Percentiles rank a stretch among this genome's conserved stretches.
Evolutionary conservation across 1,140 invertebrate genomes (phyloP).

Genomic region (Lutraria rhynchaena): DNA sequence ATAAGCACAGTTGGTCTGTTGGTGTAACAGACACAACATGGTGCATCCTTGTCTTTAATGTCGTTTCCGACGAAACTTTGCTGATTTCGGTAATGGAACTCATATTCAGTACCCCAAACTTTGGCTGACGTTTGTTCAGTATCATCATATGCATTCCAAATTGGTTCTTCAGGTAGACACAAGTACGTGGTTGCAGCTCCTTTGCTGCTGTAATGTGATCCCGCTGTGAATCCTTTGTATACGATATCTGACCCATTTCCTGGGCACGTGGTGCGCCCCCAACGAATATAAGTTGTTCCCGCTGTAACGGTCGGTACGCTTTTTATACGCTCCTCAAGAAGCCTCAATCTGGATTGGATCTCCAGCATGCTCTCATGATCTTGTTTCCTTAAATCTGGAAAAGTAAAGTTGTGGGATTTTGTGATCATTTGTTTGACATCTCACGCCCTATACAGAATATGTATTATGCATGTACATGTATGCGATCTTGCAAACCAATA

Average conservation of each 20-base stretch:
- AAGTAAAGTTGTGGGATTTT: too few relatives aligned
- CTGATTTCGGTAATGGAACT: background rate
- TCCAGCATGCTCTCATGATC: too few relatives aligned
- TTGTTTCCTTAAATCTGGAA: too few relatives aligned
- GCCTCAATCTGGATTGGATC: too few relatives aligned
- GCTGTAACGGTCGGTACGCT: too few relatives aligned
- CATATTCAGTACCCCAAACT: constrained; percentile 22
- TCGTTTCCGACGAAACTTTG: background rate
- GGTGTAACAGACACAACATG: constrained; percentile 55
- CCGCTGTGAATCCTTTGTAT: constrained; percentile 11
- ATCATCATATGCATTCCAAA: background rate
- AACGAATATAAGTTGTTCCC: background rate
- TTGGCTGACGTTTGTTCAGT: background rate
- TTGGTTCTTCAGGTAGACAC: constrained; percentile 14
- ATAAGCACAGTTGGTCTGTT: constrained; percentile 43
- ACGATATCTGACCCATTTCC: constrained; percentile 2
- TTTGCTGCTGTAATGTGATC: constrained; percentile 5
- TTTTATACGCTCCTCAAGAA: too few relatives aligned
- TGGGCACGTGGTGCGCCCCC: constrained; percentile 17
- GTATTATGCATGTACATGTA: too few relatives aligned
- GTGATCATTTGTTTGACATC: too few relatives aligned
- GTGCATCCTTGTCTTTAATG: constrained; percentile 36
- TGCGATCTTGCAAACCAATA: too few relatives aligned
- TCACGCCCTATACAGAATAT: too few relatives aligned
- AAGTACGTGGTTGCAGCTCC: background rate